Base-by-base conservation (phyloP, 2,113 vertebrate species). In the Heterochromis multidens region DNA sequence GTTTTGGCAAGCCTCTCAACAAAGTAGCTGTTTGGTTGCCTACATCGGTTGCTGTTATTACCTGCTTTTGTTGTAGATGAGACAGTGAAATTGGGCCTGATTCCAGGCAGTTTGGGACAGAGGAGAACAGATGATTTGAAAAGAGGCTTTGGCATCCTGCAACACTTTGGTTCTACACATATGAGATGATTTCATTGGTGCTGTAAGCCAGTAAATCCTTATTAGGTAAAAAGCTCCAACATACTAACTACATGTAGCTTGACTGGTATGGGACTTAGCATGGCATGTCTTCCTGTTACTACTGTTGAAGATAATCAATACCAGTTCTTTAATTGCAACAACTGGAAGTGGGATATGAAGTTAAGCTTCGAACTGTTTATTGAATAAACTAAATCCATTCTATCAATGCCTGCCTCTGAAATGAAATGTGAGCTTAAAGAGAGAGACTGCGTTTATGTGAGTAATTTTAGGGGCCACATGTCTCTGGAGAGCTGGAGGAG, bases 1-100 rank as follows among this genome's bases (percentile, higher is more conserved):
- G 59, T 84, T 92, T 90, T 89, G 89, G 80, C 88, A 82, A 80
- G 82, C 59, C 46, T 74, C 84, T 79, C 80, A 1, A 80, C 86
- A 21, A 88, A 89, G 87, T 74, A 81, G 89, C 84, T 92, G 88
- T 92, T 91, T 89, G 87, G 76, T 77, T 87, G 85, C 84, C 59
- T 49, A 35, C 23, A 52, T 86, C 63, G 82, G 87, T 77, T 74
- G 88, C 87, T 85, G 86, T 83, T 88, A 88, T 91, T 92, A 77
- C 63, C 81, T 82, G 82, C 83, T 85, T 89, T 83, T 89, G 85
- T 90, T 87, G 88, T 12, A 60, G 87, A 80, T 80, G 80, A 91
- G 88, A 83, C 78, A 25, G 79, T 81, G 79, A 89, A 88, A 79
- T 77, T 80, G 86, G 89, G 87, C 87, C 49, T 61, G 80, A 85